A percentile compares a stretch with the other conserved stretches of the same genome.
These are phyloP conservation scores for Variabilichromis moorii DNA, from an alignment of 2,113 vertebrate species.

Conservation along the genomic window DNA sequence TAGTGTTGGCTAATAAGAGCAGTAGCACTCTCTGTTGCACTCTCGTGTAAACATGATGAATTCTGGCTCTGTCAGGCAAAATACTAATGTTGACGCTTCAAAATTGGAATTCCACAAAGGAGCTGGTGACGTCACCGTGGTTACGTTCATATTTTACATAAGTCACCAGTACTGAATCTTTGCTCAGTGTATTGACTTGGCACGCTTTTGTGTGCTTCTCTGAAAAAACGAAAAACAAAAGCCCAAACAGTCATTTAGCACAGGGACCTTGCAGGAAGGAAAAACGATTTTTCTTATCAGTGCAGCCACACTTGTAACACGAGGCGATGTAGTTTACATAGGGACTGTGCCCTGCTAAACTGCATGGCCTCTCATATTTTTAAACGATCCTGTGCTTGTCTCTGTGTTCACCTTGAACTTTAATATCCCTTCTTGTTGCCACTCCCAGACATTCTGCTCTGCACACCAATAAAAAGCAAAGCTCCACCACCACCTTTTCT, in stretches of 20 bases:
- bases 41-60: not conserved
- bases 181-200: not conserved
- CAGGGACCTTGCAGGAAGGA: not conserved
- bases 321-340: not conserved
- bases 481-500: not conserved
- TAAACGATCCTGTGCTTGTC: not conserved
- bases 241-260: not conserved
- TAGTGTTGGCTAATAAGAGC: not conserved
- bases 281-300: not conserved
- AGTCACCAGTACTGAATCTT: not conserved
- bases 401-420: slow-evolving; percentile 27
- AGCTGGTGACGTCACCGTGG: not conserved
- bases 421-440: not conserved
- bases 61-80: not conserved
- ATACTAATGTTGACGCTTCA: not conserved
- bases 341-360: not conserved
- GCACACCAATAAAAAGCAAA: not conserved
- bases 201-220: not conserved
- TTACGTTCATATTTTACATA: not conserved
- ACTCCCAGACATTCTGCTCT: not conserved
- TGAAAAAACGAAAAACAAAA: not conserved
- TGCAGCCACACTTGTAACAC: not conserved
- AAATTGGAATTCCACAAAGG: not conserved
- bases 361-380: not conserved
- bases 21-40: not conserved